Base-by-base conservation (phyloP, 2,888 invertebrate genomes). In the Flexamia atlantica region DNA sequence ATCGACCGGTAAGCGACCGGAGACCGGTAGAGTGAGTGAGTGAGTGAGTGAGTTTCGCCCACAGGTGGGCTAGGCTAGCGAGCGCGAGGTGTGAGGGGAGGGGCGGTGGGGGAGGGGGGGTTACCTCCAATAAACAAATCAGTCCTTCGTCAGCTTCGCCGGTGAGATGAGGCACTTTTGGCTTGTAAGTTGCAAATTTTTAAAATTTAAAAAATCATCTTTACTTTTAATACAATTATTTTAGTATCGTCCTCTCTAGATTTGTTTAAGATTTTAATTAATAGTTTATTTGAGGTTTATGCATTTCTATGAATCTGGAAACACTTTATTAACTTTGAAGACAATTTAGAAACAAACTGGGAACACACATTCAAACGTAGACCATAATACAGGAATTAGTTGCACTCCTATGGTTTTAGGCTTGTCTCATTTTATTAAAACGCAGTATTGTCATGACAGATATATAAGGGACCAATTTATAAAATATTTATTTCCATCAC, bases 101-200 rank as follows among this genome's bases (percentile, higher is more conserved):
- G 1, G 28, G 64, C 23, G 64, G 64, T 9, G 30, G 1, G 64
- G 25, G 64, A 14, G 14, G 28, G 64, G 64, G 64, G 17, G 12
- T 28, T 28, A 28, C 64, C 64, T 64, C 64, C 64, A 28, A 57
- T 23, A 28, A 12, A 64, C 64, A 64, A 64, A 64, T 28, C 64
- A 64, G 64, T 64, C 64, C 30, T 64, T 3, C 64, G 1, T 30
- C 28, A 64, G 28, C 64, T 5, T 14, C 64, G 64, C 64, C 64
- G 28, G 25, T 30, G 28, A 64, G 1, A 64, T 64, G 64, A 64
- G 64, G 64, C 64, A 64, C 30, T 64, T 64, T 64, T 64, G 64
- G 64, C 64, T 64, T 30, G 64, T 64, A 28, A 64, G 64, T 64
- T 64, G 4, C 53, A 4, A 53, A 5, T 53, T 53, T 1, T 17